Evolutionary conservation across 2,888 invertebrate species (phyloP).

Genomic region (Hyposoter dolosus): DNA sequence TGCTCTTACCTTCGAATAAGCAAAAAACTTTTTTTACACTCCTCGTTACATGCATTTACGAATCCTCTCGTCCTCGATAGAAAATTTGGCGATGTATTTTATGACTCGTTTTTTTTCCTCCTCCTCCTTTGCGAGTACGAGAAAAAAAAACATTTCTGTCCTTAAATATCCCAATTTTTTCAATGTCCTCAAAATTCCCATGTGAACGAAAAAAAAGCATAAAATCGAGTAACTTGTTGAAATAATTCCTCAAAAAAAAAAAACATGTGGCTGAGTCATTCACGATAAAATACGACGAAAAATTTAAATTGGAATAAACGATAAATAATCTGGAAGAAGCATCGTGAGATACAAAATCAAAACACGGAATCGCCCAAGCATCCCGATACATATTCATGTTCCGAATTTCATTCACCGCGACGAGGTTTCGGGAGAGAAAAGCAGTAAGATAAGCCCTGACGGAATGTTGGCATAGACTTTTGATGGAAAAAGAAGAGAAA

Average conservation of each 20-base stretch:
- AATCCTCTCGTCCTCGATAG: constrained; percentile 3
- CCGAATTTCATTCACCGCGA: not conserved
- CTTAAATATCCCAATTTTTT: not conserved
- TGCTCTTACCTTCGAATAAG: constrained; percentile 19
- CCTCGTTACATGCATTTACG: not conserved
- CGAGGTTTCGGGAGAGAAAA: not conserved
- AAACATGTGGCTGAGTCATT: not conserved
- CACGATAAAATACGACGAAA: not conserved
- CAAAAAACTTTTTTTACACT: constrained; percentile 16
- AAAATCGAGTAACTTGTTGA: not conserved
- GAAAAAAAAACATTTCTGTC: not conserved
- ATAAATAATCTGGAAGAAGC: not conserved
- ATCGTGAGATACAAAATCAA: not conserved
- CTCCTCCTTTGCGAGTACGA: not conserved
- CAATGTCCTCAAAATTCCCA: not conserved
- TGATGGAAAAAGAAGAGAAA: not conserved
- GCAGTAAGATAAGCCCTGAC: not conserved
- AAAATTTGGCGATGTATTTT: constrained; percentile 12
- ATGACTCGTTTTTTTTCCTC: not conserved
- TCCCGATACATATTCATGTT: not conserved
- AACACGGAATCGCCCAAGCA: not conserved
- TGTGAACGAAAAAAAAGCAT: no score
- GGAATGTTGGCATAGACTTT: not conserved
- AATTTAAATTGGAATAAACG: not conserved
- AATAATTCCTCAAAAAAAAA: not conserved